Evolutionary conservation across 2,888 invertebrate genomes (phyloP).

Genomic region (Cheilosia scutellata): DNA sequence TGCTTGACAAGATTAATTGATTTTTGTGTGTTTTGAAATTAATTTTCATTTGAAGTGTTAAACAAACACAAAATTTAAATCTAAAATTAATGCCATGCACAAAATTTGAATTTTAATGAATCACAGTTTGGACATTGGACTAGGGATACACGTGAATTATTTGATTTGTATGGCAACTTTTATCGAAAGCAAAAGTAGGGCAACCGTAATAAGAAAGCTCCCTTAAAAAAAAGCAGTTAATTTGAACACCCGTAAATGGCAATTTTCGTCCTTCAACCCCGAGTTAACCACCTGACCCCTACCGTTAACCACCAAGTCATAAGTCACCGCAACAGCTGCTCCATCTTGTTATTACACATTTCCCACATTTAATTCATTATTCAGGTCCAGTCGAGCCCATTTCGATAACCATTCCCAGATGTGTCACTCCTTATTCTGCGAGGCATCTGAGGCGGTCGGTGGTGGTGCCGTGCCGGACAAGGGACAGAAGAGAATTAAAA

Average conservation of each 20-base stretch:
- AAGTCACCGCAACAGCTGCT: constrained; percentile 31
- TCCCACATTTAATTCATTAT: constrained; percentile 69
- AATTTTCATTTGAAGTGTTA: constrained; percentile 14
- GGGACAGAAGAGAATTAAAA: not conserved
- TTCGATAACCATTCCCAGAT: constrained; percentile 63
- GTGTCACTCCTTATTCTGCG: constrained; percentile 57
- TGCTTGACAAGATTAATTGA: constrained; percentile 46
- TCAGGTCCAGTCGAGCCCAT: constrained; percentile 46
- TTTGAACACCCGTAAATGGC: not conserved
- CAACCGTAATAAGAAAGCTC: not conserved
- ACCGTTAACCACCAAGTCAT: constrained; percentile 14
- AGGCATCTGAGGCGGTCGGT: not conserved
- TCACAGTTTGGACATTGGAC: not conserved
- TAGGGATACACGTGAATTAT: too few relatives aligned
- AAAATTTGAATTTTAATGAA: not conserved
- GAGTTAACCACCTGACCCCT: not conserved
- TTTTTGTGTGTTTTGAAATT: constrained; percentile 16
- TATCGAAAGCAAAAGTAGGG: too few relatives aligned
- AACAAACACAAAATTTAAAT: not conserved
- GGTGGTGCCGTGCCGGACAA: not conserved
- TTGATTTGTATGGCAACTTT: too few relatives aligned
- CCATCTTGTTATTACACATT: constrained; percentile 56
- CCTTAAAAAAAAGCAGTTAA: not conserved
- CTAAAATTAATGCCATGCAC: not conserved
- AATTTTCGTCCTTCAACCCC: not conserved